Evolutionary conservation across 2,113 vertebrate genomes (phyloP).

Genomic region (Atlantisia rogersi): DNA sequence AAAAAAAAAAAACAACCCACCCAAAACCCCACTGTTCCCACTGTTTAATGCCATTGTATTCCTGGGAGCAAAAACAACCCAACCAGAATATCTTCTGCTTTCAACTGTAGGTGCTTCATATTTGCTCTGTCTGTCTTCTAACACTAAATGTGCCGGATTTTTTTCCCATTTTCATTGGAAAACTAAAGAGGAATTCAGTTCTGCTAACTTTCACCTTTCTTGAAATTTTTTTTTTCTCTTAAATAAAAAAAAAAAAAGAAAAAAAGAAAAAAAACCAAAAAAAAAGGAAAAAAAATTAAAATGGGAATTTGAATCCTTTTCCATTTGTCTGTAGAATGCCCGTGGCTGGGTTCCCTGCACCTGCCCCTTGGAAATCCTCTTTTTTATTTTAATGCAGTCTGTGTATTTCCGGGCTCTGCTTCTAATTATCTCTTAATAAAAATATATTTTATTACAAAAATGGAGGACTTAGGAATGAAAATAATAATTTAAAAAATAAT

Average conservation of each 20-base stretch:
- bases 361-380: constrained; percentile 64
- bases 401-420: constrained; percentile 77
- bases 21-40: constrained; percentile 56
- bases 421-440: constrained; percentile 79
- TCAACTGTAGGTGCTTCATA: constrained; percentile 78
- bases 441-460: constrained; percentile 81
- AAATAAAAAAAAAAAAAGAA: background rate
- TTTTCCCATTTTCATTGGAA: constrained; percentile 72
- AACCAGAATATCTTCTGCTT: constrained; percentile 64
- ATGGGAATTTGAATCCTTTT: constrained; percentile 63
- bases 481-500: background rate
- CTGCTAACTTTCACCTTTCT: constrained; percentile 63
- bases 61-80: constrained; percentile 66
- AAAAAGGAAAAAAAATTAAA: background rate
- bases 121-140: constrained; percentile 76
- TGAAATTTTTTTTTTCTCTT: constrained; percentile 39
- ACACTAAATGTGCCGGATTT: constrained; percentile 74
- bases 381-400: constrained; percentile 77
- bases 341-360: constrained; percentile 50
- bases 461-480: constrained; percentile 57
- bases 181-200: constrained; percentile 68
- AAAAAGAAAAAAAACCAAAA: background rate
- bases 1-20: no score
- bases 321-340: constrained; percentile 48
- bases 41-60: constrained; percentile 67